Percentiles rank a stretch among this genome's conserved stretches.
These are phyloP conservation scores for Lithophane semibrunnea DNA, from an alignment of 2,888 invertebrate species.

Conservation along the genomic window DNA sequence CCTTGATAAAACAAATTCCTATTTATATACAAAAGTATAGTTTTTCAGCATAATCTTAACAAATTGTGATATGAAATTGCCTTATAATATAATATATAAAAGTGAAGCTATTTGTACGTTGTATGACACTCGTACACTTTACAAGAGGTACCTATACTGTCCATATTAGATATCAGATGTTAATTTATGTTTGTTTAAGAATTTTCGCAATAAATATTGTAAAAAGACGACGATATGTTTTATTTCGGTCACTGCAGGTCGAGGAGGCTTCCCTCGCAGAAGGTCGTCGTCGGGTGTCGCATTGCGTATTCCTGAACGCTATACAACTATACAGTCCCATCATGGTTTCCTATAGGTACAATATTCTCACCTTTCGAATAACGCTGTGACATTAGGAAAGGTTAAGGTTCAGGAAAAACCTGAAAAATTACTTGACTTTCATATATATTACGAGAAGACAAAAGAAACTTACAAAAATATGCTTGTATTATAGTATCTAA, in stretches of 20 bases:
- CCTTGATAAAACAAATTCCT: constrained; percentile 64
- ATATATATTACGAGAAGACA: constrained; percentile 20
- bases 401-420: constrained; percentile 43
- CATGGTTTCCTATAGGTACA: constrained; percentile 16
- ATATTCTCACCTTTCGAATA: constrained; percentile 54
- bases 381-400: constrained; percentile 57
- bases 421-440: constrained; percentile 3
- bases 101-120: constrained; percentile 53
- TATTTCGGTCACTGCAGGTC: constrained; percentile 27
- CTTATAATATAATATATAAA: constrained; percentile 72
- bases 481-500: background rate
- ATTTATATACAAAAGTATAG: constrained; percentile 62
- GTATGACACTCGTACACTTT: constrained; percentile 63
- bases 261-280: constrained; percentile 5
- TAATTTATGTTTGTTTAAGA: constrained; percentile 79
- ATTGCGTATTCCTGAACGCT: constrained; percentile 60
- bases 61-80: constrained; percentile 86
- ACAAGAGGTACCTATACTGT: constrained; percentile 74
- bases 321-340: constrained; percentile 19
- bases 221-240: constrained; percentile 58
- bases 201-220: constrained; percentile 78
- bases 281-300: constrained; percentile 48
- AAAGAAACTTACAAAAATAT: background rate
- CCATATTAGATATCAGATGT: constrained; percentile 76
- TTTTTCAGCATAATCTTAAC: constrained; percentile 64